Conservation (phyloP, 2,113 vertebrate genomes). For the Pituophis catenifer region DNA sequence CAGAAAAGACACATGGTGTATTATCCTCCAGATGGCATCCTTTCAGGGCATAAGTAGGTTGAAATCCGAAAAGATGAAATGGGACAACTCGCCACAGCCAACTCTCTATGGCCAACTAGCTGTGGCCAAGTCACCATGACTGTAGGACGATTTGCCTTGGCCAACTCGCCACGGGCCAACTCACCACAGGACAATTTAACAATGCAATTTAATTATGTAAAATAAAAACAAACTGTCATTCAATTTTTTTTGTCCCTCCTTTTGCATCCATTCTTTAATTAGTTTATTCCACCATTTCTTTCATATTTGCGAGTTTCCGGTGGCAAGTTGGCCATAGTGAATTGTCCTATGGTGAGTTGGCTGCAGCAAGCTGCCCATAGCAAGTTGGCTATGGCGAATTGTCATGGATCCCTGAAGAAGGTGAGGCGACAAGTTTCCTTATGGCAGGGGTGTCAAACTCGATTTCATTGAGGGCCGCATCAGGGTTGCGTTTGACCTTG, state of each 20-base stretch:
- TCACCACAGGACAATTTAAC: background rate
- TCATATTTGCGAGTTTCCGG: background rate
- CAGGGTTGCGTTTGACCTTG: too few relatives aligned
- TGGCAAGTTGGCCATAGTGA: background rate
- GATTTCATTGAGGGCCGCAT: too few relatives aligned
- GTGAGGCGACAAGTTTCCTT: background rate
- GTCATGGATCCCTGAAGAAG: background rate
- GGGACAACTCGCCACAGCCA: background rate
- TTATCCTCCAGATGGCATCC: background rate
- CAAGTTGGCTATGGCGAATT: background rate
- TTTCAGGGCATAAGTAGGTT: background rate
- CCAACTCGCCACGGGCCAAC: too few relatives aligned
- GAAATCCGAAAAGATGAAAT: background rate
- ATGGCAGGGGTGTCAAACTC: too few relatives aligned
- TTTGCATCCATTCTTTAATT: background rate
- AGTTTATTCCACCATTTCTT: background rate
- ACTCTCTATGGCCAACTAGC: background rate
- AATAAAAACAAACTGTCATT: background rate
- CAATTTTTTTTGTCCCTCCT: background rate
- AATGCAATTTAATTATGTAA: background rate
- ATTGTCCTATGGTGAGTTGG: background rate
- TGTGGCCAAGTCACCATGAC: too few relatives aligned
- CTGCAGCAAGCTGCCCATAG: too few relatives aligned
- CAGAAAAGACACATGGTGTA: background rate
- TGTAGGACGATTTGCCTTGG: too few relatives aligned